phyloP scores from a whole-genome alignment of 2,888 invertebrate species.

The Nowickia ferox region DNA sequence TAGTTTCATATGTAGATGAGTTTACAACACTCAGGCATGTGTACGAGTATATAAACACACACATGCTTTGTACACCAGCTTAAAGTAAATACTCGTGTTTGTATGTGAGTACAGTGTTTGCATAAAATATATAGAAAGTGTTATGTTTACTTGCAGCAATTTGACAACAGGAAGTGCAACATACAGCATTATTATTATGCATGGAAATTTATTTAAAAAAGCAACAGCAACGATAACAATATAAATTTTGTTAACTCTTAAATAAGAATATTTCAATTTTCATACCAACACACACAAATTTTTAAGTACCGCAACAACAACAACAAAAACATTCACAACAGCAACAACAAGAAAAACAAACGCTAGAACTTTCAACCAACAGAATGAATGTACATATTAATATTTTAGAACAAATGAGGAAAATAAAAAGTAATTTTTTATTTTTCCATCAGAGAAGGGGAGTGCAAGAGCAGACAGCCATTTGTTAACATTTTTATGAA shows the following conservation, averaged over 20 bases:
- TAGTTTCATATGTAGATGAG: slow-evolving; percentile 25
- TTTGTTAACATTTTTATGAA: not conserved
- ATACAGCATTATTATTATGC: slow-evolving; percentile 21
- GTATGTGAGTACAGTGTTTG: slow-evolving; percentile 8
- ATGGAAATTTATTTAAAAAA: slow-evolving; percentile 31
- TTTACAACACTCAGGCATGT: not conserved
- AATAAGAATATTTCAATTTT: slow-evolving; percentile 23
- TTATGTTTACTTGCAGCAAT: slow-evolving; percentile 56
- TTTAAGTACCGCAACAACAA: no score
- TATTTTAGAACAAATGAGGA: not conserved
- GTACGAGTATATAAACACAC: not conserved
- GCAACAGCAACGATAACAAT: not conserved
- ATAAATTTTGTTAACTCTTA: slow-evolving; percentile 7
- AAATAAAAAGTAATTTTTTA: not conserved
- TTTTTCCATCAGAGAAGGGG: not conserved
- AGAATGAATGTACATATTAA: not conserved
- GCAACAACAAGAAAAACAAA: no score
- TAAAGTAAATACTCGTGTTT: not conserved
- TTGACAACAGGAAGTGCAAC: slow-evolving; percentile 56
- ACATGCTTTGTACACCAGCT: not conserved
- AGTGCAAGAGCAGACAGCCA: not conserved
- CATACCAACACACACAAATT: no score
- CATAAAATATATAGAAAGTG: slow-evolving; percentile 65
- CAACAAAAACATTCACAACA: no score
- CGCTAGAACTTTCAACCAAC: not conserved